phyloP scores from a whole-genome alignment of 1,140 invertebrate genomes.

The Meloidogyne floridensis region DNA sequence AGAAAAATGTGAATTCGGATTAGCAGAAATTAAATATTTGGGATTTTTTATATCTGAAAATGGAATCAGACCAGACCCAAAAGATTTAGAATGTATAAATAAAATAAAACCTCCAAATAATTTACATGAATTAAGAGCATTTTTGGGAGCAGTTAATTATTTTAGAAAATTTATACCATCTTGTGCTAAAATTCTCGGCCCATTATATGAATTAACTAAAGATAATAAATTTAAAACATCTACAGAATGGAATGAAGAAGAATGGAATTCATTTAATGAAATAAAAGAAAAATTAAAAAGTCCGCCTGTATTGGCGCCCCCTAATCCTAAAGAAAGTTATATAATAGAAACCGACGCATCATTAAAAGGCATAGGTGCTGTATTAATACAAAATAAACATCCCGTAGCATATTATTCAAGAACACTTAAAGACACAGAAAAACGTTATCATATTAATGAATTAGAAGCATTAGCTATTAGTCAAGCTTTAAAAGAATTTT shows the following conservation, averaged over 20 bases:
- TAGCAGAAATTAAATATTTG: constrained; percentile 35
- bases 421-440: constrained; percentile 31
- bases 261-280: constrained; percentile 35
- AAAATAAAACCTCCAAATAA: constrained; percentile 34
- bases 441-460: constrained; percentile 30
- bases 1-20: constrained; percentile 31
- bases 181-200: constrained; percentile 33
- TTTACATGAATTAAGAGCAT: constrained; percentile 34
- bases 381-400: constrained; percentile 20
- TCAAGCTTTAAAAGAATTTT: neutral
- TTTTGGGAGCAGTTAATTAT: constrained; percentile 40
- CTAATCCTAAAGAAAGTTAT: constrained; percentile 32
- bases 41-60: constrained; percentile 33
- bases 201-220: constrained; percentile 40
- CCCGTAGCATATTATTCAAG: constrained; percentile 37
- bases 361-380: neutral
- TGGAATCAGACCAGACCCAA: constrained; percentile 33
- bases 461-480: constrained; percentile 34
- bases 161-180: constrained; percentile 40
- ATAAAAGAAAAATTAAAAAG: constrained; percentile 29
- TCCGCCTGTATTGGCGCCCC: constrained; percentile 42
- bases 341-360: constrained; percentile 44
- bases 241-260: constrained; percentile 16
- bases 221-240: constrained; percentile 10
- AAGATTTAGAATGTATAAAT: constrained; percentile 28